Conservation (phyloP, 2,888 invertebrate species). For the Nysson spinosus region DNA sequence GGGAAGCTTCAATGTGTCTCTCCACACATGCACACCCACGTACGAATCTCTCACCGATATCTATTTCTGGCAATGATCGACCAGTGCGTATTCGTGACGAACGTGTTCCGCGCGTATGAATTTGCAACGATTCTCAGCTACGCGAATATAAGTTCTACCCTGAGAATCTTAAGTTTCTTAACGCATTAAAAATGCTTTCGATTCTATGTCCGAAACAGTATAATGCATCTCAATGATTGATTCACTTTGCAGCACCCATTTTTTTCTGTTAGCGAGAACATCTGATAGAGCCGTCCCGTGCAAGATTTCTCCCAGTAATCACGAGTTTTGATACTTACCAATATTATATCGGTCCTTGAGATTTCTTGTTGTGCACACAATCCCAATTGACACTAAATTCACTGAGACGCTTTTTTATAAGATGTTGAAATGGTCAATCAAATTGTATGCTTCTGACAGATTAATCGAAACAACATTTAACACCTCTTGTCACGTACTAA, state of each 20-base stretch:
- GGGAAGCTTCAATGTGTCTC: slow-evolving; percentile 43
- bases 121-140: slow-evolving; percentile 52
- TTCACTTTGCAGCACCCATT: slow-evolving; percentile 10
- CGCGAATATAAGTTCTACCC: slow-evolving; percentile 62
- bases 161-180: slow-evolving; percentile 8
- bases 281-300: slow-evolving; percentile 20
- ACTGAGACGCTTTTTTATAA: slow-evolving; percentile 17
- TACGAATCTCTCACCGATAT: slow-evolving; percentile 57
- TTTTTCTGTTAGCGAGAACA: slow-evolving; percentile 5
- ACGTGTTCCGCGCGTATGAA: slow-evolving; percentile 33
- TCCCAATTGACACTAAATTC: slow-evolving; percentile 41
- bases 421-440: too few relatives aligned
- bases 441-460: slow-evolving; percentile 39
- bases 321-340: slow-evolving; percentile 33
- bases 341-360: neutral
- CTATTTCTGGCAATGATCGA: slow-evolving; percentile 76
- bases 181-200: too few relatives aligned
- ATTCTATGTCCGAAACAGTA: too few relatives aligned
- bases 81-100: slow-evolving; percentile 62
- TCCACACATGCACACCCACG: slow-evolving; percentile 66
- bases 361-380: slow-evolving; percentile 3
- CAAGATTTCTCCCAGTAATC: neutral
- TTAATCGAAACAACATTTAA: slow-evolving; percentile 38
- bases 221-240: neutral
- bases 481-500: slow-evolving; percentile 71